A percentile compares a stretch with the other conserved stretches of the same genome.
Evolutionary conservation across 2,113 vertebrate species (phyloP).

Genomic region (Pomatostomus ruficeps): DNA sequence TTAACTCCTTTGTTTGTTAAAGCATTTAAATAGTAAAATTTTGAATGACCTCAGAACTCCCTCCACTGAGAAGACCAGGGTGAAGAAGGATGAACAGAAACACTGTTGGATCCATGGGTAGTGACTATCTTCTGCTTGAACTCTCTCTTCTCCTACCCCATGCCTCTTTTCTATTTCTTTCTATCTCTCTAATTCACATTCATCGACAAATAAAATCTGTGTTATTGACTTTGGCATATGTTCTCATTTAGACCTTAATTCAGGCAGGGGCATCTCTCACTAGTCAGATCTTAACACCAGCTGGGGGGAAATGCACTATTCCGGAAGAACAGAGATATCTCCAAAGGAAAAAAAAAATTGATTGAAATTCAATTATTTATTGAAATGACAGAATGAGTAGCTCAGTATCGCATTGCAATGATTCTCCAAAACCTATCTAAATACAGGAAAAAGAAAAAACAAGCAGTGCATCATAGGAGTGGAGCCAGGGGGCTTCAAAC

Average conservation of each 20-base stretch:
- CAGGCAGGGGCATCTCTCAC: neutral
- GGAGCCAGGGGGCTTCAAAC: neutral
- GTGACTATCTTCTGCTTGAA: neutral
- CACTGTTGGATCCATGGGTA: neutral
- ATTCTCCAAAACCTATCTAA: neutral
- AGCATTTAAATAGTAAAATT: neutral
- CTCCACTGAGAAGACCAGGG: neutral
- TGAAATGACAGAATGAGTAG: neutral
- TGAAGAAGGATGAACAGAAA: neutral
- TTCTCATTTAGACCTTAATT: neutral
- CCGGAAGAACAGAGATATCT: neutral
- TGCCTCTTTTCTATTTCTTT: neutral
- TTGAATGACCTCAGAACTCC: neutral
- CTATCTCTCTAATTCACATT: neutral
- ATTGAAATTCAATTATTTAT: neutral
- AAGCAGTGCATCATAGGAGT: neutral
- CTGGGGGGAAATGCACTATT: neutral
- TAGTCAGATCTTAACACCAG: neutral
- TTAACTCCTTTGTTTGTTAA: neutral
- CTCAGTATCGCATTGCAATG: neutral
- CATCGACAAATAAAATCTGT: neutral
- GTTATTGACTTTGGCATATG: neutral
- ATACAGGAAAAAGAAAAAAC: neutral
- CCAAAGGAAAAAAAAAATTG: too few relatives aligned
- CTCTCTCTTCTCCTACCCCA: neutral